Evolutionary conservation across 2,797 vertebrate genomes (phyloP).

Genomic region (Hipposideros larvatus): DNA sequence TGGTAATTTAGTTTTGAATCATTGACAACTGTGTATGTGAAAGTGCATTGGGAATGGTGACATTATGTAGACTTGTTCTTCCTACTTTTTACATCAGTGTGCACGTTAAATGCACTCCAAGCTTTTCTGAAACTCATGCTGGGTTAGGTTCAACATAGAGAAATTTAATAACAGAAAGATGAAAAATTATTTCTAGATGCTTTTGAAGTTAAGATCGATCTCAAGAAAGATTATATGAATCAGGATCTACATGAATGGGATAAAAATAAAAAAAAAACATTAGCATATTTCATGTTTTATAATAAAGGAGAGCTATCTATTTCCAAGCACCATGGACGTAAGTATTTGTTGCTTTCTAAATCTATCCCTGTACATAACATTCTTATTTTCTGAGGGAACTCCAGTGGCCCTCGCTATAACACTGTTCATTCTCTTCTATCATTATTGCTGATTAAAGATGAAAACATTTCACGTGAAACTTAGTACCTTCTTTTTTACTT

Average conservation of each 20-base stretch:
- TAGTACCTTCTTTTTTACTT: background rate
- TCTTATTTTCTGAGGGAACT: background rate
- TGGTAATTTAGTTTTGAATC: background rate
- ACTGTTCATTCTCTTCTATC: conserved; percentile 40
- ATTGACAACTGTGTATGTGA: background rate
- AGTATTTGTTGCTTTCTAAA: background rate
- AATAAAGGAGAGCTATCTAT: background rate
- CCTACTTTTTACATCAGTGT: background rate
- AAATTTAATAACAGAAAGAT: background rate
- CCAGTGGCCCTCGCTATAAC: background rate
- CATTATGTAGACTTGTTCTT: background rate
- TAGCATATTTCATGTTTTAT: background rate
- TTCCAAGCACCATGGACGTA: background rate
- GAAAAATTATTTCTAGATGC: background rate
- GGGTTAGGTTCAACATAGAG: background rate
- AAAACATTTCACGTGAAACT: conserved; percentile 34
- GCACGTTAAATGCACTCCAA: background rate
- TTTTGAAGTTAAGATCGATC: conserved; percentile 25
- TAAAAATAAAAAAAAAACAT: conserved; percentile 9
- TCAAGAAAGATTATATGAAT: conserved; percentile 4
- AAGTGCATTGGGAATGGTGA: background rate
- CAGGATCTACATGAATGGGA: background rate
- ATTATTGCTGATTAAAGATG: conserved; percentile 45
- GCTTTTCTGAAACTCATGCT: background rate
- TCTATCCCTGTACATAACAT: background rate